Evolutionary conservation across 2,888 invertebrate genomes (phyloP).

Genomic region (Diabrotica balteata): DNA sequence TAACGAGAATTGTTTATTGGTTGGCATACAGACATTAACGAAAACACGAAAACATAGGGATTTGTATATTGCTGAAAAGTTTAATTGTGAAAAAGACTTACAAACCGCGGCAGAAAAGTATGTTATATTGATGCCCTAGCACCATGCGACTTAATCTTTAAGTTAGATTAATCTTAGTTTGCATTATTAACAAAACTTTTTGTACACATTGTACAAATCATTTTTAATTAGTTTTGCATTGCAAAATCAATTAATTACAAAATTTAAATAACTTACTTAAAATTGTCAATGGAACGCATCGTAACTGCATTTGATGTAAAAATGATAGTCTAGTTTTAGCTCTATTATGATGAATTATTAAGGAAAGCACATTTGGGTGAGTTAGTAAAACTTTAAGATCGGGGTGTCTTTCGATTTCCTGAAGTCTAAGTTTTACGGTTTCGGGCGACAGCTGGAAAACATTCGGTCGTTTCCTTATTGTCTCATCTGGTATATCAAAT

Average conservation of each 20-base stretch:
- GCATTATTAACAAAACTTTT: too few species aligned
- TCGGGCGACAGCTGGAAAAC: conserved; percentile 67
- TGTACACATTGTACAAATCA: too few species aligned
- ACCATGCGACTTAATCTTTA: too few species aligned
- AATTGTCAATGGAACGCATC: conserved; percentile 61
- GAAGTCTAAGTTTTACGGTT: conserved; percentile 66
- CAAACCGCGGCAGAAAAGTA: too few species aligned
- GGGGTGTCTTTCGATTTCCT: conserved; percentile 65
- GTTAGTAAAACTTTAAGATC: conserved; percentile 68
- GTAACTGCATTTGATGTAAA: conserved; percentile 61
- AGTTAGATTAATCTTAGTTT: too few species aligned
- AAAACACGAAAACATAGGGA: too few species aligned
- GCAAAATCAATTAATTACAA: neutral
- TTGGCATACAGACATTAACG: too few species aligned
- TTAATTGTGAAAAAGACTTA: too few species aligned
- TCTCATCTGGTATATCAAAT: conserved; percentile 65
- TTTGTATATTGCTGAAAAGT: too few species aligned
- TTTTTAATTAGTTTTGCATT: too few species aligned
- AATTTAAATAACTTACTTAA: conserved; percentile 53
- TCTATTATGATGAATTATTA: conserved; percentile 63
- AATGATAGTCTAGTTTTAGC: conserved; percentile 63
- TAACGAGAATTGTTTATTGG: too few species aligned
- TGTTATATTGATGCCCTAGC: too few species aligned
- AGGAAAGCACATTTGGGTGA: conserved; percentile 66
- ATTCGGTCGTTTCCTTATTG: conserved; percentile 64